Evolutionary conservation across 2,797 vertebrate species (phyloP).

Genomic region (Danio albolineatus): DNA sequence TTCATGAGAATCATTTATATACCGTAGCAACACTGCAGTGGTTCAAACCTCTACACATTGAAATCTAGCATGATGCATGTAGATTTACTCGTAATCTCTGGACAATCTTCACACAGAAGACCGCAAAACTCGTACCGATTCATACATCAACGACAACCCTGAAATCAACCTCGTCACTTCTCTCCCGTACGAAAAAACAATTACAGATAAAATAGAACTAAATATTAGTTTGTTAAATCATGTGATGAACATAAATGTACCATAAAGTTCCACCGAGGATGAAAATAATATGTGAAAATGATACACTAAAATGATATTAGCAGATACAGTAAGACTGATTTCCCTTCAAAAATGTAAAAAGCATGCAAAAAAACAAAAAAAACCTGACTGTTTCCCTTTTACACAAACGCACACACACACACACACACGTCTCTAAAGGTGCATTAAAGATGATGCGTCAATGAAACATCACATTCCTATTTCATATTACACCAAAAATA

Average conservation of each 20-base stretch:
- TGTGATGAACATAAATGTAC: constrained; percentile 8
- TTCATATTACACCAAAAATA: constrained; percentile 49
- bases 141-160: background rate
- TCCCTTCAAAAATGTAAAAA: constrained; percentile 30
- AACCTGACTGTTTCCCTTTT: background rate
- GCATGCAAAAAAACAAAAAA: constrained; percentile 47
- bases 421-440: constrained; percentile 30
- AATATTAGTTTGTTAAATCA: constrained; percentile 7
- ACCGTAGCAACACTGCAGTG: constrained; percentile 39
- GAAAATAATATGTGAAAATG: constrained; percentile 3
- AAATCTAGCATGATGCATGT: constrained; percentile 41
- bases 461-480: constrained; percentile 38
- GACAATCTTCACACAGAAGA: constrained; percentile 9
- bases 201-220: background rate
- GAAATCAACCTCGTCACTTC: background rate
- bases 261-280: constrained; percentile 1
- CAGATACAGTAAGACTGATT: constrained; percentile 38
- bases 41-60: constrained; percentile 28
- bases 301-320: constrained; percentile 1
- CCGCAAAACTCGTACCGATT: background rate
- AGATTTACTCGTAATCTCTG: background rate
- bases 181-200: background rate
- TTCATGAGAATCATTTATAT: constrained; percentile 13
- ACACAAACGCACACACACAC: constrained; percentile 18
- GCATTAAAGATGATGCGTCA: constrained; percentile 41